These are phyloP conservation scores for Digitonthophagus gazella DNA, from an alignment of 2,888 invertebrate species.

Conservation along the genomic window DNA sequence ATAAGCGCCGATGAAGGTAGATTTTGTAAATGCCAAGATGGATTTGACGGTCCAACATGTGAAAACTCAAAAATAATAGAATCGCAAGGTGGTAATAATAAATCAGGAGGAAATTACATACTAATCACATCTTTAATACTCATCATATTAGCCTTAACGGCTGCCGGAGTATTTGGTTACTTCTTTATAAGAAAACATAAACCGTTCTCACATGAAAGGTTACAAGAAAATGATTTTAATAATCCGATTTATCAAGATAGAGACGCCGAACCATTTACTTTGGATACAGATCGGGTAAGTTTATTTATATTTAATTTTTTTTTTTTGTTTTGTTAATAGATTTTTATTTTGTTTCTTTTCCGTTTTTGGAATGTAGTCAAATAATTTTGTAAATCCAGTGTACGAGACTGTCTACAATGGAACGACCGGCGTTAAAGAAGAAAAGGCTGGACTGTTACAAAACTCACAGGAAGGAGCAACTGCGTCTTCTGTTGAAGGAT, in stretches of 20 bases:
- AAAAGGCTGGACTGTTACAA: conserved; percentile 57
- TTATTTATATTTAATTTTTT: neutral
- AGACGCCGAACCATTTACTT: conserved; percentile 59
- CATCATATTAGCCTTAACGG: conserved; percentile 39
- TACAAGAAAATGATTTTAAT: conserved; percentile 78
- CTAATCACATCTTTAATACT: conserved; percentile 28
- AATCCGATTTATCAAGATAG: conserved; percentile 85
- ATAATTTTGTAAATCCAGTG: conserved; percentile 83
- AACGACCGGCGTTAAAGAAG: conserved; percentile 52
- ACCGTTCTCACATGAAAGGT: conserved; percentile 74
- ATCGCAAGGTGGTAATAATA: conserved; percentile 15
- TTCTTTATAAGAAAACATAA: conserved; percentile 41
- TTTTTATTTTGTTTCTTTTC: conserved; percentile 21
- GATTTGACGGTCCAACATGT: conserved; percentile 53
- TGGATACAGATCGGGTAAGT: conserved; percentile 62
- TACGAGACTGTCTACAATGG: conserved; percentile 77
- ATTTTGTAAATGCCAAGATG: conserved; percentile 51
- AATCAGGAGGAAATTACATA: conserved; percentile 1
- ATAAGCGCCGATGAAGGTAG: conserved; percentile 44
- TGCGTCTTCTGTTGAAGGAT: conserved; percentile 43
- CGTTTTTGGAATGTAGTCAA: conserved; percentile 50
- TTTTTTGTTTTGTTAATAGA: neutral
- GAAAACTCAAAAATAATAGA: conserved; percentile 40
- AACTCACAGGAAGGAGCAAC: conserved; percentile 54
- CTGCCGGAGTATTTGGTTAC: conserved; percentile 34